These are phyloP conservation scores for Taurulus bubalis DNA, from an alignment of 2,113 vertebrate genomes.

Conservation along the genomic window DNA sequence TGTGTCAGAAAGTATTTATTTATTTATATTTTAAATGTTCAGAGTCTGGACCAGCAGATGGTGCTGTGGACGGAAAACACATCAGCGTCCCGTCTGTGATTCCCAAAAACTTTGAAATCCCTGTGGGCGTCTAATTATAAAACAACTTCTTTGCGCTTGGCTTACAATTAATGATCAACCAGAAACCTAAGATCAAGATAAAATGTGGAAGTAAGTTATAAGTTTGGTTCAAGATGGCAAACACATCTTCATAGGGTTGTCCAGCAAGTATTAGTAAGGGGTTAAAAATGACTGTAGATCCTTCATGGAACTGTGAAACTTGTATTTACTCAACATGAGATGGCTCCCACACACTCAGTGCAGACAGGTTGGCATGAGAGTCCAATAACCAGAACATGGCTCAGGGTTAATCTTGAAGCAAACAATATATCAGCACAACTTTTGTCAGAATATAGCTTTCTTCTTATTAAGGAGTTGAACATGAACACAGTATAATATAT, in stretches of 20 bases:
- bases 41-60: slow-evolving; percentile 15
- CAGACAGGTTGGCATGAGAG: too few relatives aligned
- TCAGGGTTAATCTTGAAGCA: too few relatives aligned
- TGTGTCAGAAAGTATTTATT: neutral
- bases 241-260: neutral
- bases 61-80: slow-evolving; percentile 32
- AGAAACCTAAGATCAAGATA: neutral
- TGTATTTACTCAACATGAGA: too few relatives aligned
- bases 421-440: too few relatives aligned
- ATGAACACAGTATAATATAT: too few relatives aligned
- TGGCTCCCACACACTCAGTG: too few relatives aligned
- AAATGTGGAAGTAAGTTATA: neutral
- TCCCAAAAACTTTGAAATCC: neutral
- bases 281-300: too few relatives aligned
- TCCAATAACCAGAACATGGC: too few relatives aligned
- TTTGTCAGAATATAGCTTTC: too few relatives aligned
- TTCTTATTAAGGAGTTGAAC: too few relatives aligned
- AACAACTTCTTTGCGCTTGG: neutral
- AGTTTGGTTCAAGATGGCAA: neutral
- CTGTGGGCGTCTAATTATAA: neutral
- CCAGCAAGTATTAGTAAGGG: neutral
- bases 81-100: slow-evolving; percentile 12
- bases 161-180: neutral
- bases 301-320: too few relatives aligned
- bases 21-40: neutral